Evolutionary conservation across 2,888 invertebrate genomes (phyloP).

Genomic region (Chalcosyrphus nemorum): DNA sequence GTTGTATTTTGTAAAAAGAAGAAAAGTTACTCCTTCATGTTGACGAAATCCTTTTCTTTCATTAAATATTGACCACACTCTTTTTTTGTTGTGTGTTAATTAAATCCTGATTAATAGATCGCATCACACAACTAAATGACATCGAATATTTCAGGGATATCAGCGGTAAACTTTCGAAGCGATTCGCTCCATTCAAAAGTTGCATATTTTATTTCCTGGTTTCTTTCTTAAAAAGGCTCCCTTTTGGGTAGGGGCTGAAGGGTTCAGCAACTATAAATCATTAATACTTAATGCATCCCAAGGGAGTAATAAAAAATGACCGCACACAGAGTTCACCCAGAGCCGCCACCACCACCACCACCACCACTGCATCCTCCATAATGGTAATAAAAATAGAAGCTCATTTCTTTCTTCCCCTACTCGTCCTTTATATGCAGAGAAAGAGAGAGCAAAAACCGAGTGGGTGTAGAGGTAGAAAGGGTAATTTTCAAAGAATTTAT

Average conservation of each 20-base stretch:
- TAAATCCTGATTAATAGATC: conserved; percentile 62
- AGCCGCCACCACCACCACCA: neutral
- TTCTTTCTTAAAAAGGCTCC: conserved; percentile 30
- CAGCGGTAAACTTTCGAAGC: conserved; percentile 22
- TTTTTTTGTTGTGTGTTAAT: conserved; percentile 25
- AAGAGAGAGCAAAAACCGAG: neutral
- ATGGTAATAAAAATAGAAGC: conserved; percentile 70
- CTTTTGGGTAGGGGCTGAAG: conserved; percentile 12
- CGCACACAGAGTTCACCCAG: conserved; percentile 74
- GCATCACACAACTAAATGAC: conserved; percentile 6
- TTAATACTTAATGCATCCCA: conserved; percentile 81
- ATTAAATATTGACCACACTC: neutral
- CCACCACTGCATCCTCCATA: neutral
- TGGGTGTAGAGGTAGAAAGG: conserved; percentile 2
- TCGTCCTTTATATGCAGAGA: neutral
- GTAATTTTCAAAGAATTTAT: conserved; percentile 65
- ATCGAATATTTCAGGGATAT: conserved; percentile 47
- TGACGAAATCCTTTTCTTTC: neutral
- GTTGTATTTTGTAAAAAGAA: neutral
- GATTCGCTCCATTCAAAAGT: conserved; percentile 23
- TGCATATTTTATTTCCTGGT: conserved; percentile 20
- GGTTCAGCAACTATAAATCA: conserved; percentile 77
- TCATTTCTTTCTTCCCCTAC: conserved; percentile 38
- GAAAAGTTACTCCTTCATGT: neutral
- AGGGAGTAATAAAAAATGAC: conserved; percentile 80